Evolutionary conservation across 2,888 invertebrate genomes (phyloP).

Genomic region (Periphyllus acericola): DNA sequence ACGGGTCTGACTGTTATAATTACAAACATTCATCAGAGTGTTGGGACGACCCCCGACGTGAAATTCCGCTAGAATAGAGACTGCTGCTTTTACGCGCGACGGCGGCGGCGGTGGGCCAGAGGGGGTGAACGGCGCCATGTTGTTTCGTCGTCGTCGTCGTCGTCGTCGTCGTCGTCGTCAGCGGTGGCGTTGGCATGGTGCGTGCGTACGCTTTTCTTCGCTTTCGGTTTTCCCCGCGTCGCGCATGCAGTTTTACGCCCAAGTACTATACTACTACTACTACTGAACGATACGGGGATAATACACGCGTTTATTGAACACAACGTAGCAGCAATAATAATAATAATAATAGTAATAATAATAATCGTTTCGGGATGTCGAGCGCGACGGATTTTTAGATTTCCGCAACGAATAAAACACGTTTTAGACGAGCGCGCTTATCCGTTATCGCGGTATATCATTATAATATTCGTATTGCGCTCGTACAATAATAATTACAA

Average conservation of each 20-base stretch:
- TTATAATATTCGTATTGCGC: background rate
- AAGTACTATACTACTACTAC: background rate
- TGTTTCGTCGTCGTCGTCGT: slow-evolving; percentile 24
- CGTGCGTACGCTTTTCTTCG: slow-evolving; percentile 41
- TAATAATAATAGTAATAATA: too few relatives aligned
- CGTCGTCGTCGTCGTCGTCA: background rate
- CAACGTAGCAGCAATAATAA: too few relatives aligned
- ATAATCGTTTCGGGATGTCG: background rate
- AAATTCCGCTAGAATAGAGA: slow-evolving; percentile 40
- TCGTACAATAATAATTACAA: too few relatives aligned
- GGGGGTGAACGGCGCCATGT: slow-evolving; percentile 49
- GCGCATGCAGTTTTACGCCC: background rate
- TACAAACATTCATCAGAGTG: slow-evolving; percentile 71
- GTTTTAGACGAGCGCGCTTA: too few relatives aligned
- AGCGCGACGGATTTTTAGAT: background rate
- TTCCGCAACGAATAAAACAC: background rate
- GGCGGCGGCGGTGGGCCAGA: background rate
- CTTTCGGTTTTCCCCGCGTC: background rate
- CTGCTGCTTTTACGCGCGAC: slow-evolving; percentile 17
- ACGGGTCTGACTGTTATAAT: slow-evolving; percentile 70
- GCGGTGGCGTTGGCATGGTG: background rate
- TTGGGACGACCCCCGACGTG: slow-evolving; percentile 44
- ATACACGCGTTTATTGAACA: too few relatives aligned
- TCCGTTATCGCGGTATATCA: background rate
- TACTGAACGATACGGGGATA: too few relatives aligned